Evolutionary conservation across 2,797 vertebrate genomes (phyloP), one percentile per base, ranked within the genome.

Genomic region (Syncerus caffer): DNA sequence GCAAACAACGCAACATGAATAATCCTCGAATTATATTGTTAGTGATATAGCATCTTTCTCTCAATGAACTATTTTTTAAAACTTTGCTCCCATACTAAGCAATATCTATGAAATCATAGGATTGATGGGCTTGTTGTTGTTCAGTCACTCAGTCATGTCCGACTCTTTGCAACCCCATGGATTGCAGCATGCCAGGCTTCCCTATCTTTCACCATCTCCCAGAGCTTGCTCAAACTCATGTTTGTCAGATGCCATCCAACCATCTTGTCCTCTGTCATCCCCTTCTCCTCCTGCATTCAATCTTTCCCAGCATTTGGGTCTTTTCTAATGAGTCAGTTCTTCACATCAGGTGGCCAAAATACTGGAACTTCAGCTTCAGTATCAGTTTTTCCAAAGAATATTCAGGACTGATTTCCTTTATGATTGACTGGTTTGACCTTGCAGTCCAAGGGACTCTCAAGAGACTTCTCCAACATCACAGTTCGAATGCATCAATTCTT

Each of bases 121-220:
- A 34, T 51, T 47, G 67, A 60, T 55, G 45, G 89, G 23, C 71
- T 74, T 23, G 67, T 38, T 67, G 10, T 38, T 71, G 67, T 71
- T 71, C 34, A 6, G 67, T 38, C 67, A 38, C 64, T 11, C 7
- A 71, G 67, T 38, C 10, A 71, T 38, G 67, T 38, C 19, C 1
- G 0, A 23, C 19, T 13, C 5, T 71, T 71, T 23, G 34, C 0
- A 11, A 71, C 19, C 34, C 34, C 67, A 23, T 38, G 67, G 34
- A 71, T 23, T 23, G 34, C 19, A 23, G 34, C 67, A 23, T 21
- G 19, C 67, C 19, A 71, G 34, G 34, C 11, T 10, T 71, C n/a
- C n/a, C 17, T 34, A n/a, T 34, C 64, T 17, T 67, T 34, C n/a
- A 67, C 17, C 64, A 67, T 67, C 9, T 71, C 67, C 67, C 34